Conservation (phyloP, 2,113 vertebrate species). For the Brachirus orientalis region DNA sequence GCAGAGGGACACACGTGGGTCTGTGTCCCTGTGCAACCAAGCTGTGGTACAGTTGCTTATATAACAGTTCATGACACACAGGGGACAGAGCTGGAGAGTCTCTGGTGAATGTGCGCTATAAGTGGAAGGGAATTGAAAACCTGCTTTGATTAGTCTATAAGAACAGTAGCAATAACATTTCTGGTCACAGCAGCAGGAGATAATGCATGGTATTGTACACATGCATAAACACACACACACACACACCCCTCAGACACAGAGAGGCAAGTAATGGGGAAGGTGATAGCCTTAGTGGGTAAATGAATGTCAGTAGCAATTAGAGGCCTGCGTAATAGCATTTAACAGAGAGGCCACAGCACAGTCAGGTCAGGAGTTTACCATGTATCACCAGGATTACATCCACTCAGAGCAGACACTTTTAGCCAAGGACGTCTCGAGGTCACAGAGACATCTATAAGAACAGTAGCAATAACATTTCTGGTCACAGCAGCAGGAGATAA, state of each 20-base stretch:
- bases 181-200: slow-evolving; percentile 4
- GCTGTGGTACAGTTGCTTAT: slow-evolving; percentile 52
- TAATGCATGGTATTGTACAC: background rate
- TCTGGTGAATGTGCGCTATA: slow-evolving; percentile 1
- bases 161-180: slow-evolving; percentile 11
- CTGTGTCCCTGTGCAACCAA: slow-evolving; percentile 63
- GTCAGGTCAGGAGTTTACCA: slow-evolving; percentile 74
- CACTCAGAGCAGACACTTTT: slow-evolving; percentile 58
- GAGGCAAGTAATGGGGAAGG: slow-evolving; percentile 71
- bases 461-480: slow-evolving; percentile 2
- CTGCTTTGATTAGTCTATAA: slow-evolving; percentile 39
- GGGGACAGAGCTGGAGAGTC: slow-evolving; percentile 30
- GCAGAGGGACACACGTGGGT: no score
- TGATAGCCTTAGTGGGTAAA: slow-evolving; percentile 78
- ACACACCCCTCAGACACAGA: no score
- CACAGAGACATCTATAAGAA: slow-evolving; percentile 52
- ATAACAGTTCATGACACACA: slow-evolving; percentile 37
- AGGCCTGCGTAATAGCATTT: slow-evolving; percentile 70
- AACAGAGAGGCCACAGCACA: slow-evolving; percentile 62
- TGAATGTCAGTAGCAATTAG: slow-evolving; percentile 84
- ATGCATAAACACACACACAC: slow-evolving; percentile 24
- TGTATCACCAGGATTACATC: slow-evolving; percentile 80
- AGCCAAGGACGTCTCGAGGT: slow-evolving; percentile 81
- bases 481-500: slow-evolving; percentile 2
- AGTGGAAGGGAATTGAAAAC: slow-evolving; percentile 33